Evolutionary conservation across 2,113 vertebrate species (phyloP).

Genomic region (Coptodon rendalli): DNA sequence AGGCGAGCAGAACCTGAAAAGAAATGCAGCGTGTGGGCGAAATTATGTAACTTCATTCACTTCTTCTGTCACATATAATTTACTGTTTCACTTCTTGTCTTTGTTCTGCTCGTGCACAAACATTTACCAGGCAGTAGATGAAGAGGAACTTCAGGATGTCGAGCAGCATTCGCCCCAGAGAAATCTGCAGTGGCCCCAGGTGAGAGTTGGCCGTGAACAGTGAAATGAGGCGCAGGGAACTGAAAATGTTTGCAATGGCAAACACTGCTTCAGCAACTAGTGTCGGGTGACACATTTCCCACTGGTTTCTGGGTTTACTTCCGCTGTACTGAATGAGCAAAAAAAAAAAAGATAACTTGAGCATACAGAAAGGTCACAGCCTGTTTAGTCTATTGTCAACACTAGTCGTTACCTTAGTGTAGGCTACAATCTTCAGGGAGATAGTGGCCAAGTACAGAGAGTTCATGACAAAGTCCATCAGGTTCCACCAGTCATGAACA

Average conservation of each 20-base stretch:
- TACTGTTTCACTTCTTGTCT: not conserved
- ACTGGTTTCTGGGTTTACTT: conserved; percentile 83
- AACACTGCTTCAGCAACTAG: conserved; percentile 97
- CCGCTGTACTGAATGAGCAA: conserved; percentile 79
- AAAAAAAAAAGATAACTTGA: not conserved
- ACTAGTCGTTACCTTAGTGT: conserved; percentile 80
- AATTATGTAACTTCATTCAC: not conserved
- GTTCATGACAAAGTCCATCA: conserved; percentile 99
- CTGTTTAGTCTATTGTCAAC: not conserved
- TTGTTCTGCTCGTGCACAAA: not conserved
- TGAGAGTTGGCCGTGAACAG: conserved; percentile 99
- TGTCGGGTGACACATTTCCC: conserved; percentile 98
- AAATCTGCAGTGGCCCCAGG: conserved; percentile 96
- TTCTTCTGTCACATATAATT: not conserved
- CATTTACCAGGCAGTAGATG: conserved; percentile 93
- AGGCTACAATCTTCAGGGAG: conserved; percentile 95
- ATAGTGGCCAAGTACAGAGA: conserved; percentile 98
- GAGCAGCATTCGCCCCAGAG: conserved; percentile 94
- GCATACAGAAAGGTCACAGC: not conserved
- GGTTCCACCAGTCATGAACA: conserved; percentile 99
- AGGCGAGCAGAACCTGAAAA: conserved; percentile 81
- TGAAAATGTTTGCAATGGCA: conserved; percentile 98
- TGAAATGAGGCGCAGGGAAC: conserved; percentile 95
- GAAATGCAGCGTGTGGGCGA: not conserved
- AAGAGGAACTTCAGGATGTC: conserved; percentile 99